Evolutionary conservation across 2,113 vertebrate species (phyloP).

Genomic region (Melanocharis versteri): DNA sequence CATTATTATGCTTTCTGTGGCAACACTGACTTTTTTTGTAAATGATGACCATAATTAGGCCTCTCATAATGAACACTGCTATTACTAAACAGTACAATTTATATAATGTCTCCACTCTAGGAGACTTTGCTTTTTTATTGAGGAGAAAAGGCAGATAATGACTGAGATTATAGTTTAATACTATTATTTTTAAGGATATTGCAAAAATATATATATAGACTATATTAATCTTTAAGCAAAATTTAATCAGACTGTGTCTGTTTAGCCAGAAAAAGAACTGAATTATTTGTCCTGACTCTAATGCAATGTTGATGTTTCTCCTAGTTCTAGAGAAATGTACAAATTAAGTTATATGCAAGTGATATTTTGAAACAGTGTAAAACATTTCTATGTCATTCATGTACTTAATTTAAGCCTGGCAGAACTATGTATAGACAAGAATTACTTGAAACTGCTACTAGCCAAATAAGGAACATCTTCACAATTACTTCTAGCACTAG

Average conservation of each 20-base stretch:
- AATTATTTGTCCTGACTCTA: not conserved
- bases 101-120: constrained; percentile 55
- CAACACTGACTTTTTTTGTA: constrained; percentile 60
- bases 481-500: not conserved
- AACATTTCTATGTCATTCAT: not conserved
- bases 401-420: not conserved
- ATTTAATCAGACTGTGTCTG: not conserved
- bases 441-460: not conserved
- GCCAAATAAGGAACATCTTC: not conserved
- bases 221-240: constrained; percentile 12
- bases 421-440: not conserved
- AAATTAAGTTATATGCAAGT: not conserved
- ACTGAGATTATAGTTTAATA: constrained; percentile 12
- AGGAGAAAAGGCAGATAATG: constrained; percentile 51
- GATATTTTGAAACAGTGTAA: not conserved
- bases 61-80: constrained; percentile 70
- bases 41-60: constrained; percentile 75
- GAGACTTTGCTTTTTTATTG: constrained; percentile 62
- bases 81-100: constrained; percentile 73
- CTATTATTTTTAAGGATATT: constrained; percentile 16
- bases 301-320: not conserved
- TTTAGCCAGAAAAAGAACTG: not conserved
- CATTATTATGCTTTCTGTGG: constrained; percentile 72
- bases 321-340: not conserved
- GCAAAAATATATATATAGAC: not conserved